These are phyloP conservation scores for Bergia sp. DNA, from an alignment of 92 coral and sea anemone species.

Conservation along the genomic window DNA sequence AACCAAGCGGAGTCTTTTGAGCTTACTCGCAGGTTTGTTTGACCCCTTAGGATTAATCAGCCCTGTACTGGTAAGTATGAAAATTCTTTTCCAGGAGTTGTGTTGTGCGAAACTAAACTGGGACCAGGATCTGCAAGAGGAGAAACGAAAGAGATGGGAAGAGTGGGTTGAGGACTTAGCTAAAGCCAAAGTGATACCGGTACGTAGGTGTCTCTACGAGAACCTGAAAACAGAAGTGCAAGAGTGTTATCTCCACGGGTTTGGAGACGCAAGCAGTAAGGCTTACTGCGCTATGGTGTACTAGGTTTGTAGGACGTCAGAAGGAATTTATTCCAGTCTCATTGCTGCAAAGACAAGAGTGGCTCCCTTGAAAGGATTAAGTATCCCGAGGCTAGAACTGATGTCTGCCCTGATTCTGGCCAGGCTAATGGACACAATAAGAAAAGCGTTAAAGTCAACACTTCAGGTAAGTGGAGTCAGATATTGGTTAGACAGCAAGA, in stretches of 20 bases:
- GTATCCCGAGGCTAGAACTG: slow-evolving; percentile 66
- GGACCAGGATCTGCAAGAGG: slow-evolving; percentile 51
- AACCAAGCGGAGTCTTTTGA: slow-evolving; percentile 56
- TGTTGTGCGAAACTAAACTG: slow-evolving; percentile 50
- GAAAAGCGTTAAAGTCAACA: slow-evolving; percentile 28
- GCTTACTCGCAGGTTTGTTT: slow-evolving; percentile 54
- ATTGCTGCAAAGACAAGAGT: slow-evolving; percentile 64
- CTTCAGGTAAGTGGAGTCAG: slow-evolving; percentile 9
- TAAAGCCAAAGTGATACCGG: slow-evolving; percentile 13
- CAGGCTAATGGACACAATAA: slow-evolving; percentile 50
- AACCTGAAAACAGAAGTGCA: slow-evolving; percentile 2
- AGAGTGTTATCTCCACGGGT: slow-evolving; percentile 54
- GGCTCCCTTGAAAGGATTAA: slow-evolving; percentile 61
- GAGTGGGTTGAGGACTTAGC: slow-evolving; percentile 48
- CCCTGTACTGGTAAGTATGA: slow-evolving; percentile 53
- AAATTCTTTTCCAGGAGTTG: slow-evolving; percentile 60
- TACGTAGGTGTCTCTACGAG: slow-evolving; percentile 40
- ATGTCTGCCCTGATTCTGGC: slow-evolving; percentile 65
- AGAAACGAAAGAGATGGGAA: slow-evolving; percentile 32
- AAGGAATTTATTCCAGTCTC: slow-evolving; percentile 28
- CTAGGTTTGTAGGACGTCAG: slow-evolving; percentile 15
- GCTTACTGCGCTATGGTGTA: slow-evolving; percentile 68
- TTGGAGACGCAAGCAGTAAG: slow-evolving; percentile 59
- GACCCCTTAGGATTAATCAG: slow-evolving; percentile 66
- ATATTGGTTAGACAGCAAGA: slow-evolving; percentile 56